These are phyloP conservation scores for Ochotona curzoniae DNA, from an alignment of 2,113 vertebrate genomes.

Conservation along the genomic window DNA sequence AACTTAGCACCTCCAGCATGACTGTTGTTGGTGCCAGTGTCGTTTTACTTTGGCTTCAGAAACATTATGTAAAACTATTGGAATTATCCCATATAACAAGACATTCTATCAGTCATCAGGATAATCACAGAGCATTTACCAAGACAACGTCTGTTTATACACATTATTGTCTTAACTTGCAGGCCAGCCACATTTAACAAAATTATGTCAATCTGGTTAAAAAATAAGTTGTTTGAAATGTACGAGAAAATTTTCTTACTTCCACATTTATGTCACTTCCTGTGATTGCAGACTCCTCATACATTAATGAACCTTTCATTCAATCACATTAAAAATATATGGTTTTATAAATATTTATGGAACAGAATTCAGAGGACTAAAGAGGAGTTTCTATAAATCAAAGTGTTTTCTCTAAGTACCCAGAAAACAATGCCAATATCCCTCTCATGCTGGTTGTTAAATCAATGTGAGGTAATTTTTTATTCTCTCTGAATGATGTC, in stretches of 20 bases:
- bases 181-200: neutral
- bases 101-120: neutral
- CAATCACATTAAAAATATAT: neutral
- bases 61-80: neutral
- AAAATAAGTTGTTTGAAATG: neutral
- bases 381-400: conserved; percentile 21
- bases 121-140: neutral
- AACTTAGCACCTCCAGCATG: neutral
- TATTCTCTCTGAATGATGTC: conserved; percentile 8
- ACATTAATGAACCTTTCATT: neutral
- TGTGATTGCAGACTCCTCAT: rapidly evolving
- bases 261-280: neutral
- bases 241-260: neutral
- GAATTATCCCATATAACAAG: neutral
- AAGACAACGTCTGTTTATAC: neutral
- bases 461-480: conserved; percentile 60
- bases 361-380: neutral
- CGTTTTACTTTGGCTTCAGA: neutral
- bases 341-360: neutral
- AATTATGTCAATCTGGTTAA: neutral
- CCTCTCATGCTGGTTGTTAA: conserved; percentile 14
- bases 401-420: conserved; percentile 49
- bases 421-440: conserved; percentile 26
- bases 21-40: rapidly evolving
- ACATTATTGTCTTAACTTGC: neutral